A percentile compares a stretch with the other conserved stretches of the same genome.
phyloP scores from a whole-genome alignment of 2,113 vertebrate genomes.

The Amia ocellicauda region DNA sequence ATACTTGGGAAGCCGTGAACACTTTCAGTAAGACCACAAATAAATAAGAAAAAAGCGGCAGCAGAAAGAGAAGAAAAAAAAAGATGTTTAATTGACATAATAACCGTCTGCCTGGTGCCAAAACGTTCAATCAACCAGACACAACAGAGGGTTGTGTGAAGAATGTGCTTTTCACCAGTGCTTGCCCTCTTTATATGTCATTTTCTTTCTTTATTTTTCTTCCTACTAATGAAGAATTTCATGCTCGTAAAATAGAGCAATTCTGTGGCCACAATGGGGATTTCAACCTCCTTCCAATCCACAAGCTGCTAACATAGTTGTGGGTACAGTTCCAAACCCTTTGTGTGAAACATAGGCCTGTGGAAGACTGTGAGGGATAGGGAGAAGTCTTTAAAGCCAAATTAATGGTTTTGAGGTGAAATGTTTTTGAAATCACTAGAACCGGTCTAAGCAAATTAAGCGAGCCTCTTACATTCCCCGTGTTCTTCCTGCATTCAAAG shows the following conservation, averaged over 20 bases:
- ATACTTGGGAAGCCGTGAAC: slow-evolving; percentile 42
- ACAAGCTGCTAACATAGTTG: neutral
- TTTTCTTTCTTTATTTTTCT: slow-evolving; percentile 23
- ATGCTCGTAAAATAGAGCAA: slow-evolving; percentile 12
- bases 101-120: slow-evolving; percentile 58
- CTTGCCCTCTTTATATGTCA: slow-evolving; percentile 4
- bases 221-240: slow-evolving; percentile 8
- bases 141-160: slow-evolving; percentile 13
- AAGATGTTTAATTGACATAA: slow-evolving; percentile 64
- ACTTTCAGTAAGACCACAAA: slow-evolving; percentile 51
- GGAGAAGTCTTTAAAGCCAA: neutral
- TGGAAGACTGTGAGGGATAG: neutral
- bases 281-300: neutral
- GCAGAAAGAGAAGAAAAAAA: slow-evolving; percentile 50
- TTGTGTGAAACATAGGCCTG: neutral
- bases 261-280: neutral
- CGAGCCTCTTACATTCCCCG: no score
- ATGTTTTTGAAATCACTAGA: neutral
- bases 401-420: neutral
- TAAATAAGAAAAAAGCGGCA: slow-evolving; percentile 44
- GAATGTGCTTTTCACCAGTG: slow-evolving; percentile 10
- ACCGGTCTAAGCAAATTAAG: no score
- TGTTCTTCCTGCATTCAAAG: no score
- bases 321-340: neutral
- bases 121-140: slow-evolving; percentile 23